Evolutionary conservation across 2,113 vertebrate genomes (phyloP), one percentile per base, ranked within the genome.

Genomic region (Eulemur rufifrons): DNA sequence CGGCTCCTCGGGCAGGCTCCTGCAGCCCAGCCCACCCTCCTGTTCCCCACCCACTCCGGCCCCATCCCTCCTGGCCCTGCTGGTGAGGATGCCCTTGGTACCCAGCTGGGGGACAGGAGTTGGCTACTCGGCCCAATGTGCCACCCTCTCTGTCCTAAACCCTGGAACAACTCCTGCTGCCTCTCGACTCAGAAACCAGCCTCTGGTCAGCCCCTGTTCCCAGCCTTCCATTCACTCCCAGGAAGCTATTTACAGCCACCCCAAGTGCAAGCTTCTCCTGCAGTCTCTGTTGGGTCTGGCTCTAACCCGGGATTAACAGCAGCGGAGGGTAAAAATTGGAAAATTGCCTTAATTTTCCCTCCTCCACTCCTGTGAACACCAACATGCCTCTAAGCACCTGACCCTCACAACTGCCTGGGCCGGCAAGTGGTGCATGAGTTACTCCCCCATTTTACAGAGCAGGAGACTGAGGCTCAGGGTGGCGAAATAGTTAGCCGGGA

Each of bases 391-490:
- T 61, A 61, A 27, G 4, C 18, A 54, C 77, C 17, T 56, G 27
- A 84, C 61, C 34, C 2, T 64, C 29, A 15, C 32, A 52, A 23
- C 45, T 42, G 13, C 10, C 64, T 54, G 25, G 2, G 32, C 4
- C 1, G 10, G 15, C 29, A n/a, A 34, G 45, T 0, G 7, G 89
- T 59, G 8, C 8, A 0, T 13, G 11, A 13, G n/a, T 54, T 42
- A 61, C 32, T 47, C 74, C 6, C 37, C 56, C 29, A 14, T 23
- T 32, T 87, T 17, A 18, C 29, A 93, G 37, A 86, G 83, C 34
- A 20, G 39, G 74, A 69, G 45, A 86, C 74, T 18, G 20, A 69
- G 32, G 32, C 45, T 76, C 2, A 2, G 23, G 69, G 69, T 64
- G 3, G 69, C 17, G 13, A 73, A 54, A 66, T 0, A 32, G 15